Percentiles rank a stretch among this genome's conserved stretches.
These are phyloP conservation scores for Microctonus aethiopoides DNA, from an alignment of 2,888 invertebrate genomes.

Conservation along the genomic window DNA sequence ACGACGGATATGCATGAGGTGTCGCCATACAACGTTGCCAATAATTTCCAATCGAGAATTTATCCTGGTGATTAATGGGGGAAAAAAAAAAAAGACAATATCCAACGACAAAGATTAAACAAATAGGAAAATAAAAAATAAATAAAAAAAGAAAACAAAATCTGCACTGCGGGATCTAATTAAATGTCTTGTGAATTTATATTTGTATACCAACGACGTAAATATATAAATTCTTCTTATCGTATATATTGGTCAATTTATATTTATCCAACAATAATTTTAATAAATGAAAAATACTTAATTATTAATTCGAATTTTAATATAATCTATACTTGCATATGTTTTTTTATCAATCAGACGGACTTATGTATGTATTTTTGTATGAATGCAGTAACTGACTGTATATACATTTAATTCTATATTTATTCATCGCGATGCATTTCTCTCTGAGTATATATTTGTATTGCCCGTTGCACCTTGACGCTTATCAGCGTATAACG, in stretches of 20 bases:
- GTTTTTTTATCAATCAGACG: background rate
- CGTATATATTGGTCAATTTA: background rate
- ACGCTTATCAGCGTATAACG: conserved; percentile 34
- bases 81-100: conserved; percentile 8
- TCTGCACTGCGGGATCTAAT: background rate
- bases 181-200: background rate
- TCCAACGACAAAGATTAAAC: background rate
- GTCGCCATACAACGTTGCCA: conserved; percentile 32
- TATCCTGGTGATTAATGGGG: conserved; percentile 50
- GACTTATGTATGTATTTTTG: background rate
- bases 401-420: background rate
- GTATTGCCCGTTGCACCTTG: conserved; percentile 28
- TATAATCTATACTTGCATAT: background rate
- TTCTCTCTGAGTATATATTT: conserved; percentile 17
- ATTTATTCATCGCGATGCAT: conserved; percentile 10
- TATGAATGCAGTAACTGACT: too few relatives aligned
- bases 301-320: background rate
- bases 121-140: background rate
- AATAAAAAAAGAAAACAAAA: background rate
- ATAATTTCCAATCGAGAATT: conserved; percentile 50
- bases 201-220: background rate
- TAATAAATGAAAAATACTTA: background rate
- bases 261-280: background rate
- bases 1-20: conserved; percentile 28
- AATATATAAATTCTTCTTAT: background rate